A percentile compares a stretch with the other conserved stretches of the same genome.
These are phyloP conservation scores for Tachysurus fulvidraco DNA, from an alignment of 2,113 vertebrate genomes.

Conservation along the genomic window DNA sequence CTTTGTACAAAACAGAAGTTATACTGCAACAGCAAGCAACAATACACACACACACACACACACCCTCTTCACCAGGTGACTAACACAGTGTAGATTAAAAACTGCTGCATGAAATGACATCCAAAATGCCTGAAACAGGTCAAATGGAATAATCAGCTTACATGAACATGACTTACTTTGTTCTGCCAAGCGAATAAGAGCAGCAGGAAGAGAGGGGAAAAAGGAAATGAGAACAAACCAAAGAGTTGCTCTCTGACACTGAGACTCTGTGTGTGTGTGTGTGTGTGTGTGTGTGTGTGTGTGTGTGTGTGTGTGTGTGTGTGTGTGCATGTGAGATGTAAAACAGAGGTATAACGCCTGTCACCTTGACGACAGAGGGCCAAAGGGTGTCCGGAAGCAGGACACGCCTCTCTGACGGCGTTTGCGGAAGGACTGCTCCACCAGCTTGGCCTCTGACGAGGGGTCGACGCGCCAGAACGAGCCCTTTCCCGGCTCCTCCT, in stretches of 20 bases:
- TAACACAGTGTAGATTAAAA: neutral
- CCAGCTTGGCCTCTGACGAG: slow-evolving; percentile 90
- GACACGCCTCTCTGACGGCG: slow-evolving; percentile 93
- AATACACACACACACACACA: slow-evolving; percentile 8
- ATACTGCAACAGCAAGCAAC: neutral
- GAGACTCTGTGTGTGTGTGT: neutral
- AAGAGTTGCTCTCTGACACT: slow-evolving; percentile 29
- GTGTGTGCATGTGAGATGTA: neutral
- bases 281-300: neutral
- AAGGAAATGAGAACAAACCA: slow-evolving; percentile 40
- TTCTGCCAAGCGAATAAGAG: slow-evolving; percentile 67
- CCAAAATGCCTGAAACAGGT: neutral
- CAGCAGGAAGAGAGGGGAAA: slow-evolving; percentile 32
- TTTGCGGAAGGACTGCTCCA: slow-evolving; percentile 97
- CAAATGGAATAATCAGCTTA: neutral
- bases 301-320: neutral
- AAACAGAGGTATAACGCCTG: neutral
- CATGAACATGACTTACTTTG: slow-evolving; percentile 70
- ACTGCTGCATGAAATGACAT: slow-evolving; percentile 15
- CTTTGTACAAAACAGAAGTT: neutral
- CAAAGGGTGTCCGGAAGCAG: slow-evolving; percentile 96
- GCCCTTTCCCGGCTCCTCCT: slow-evolving; percentile 97
- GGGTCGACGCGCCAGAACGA: slow-evolving; percentile 98
- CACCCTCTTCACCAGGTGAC: neutral
- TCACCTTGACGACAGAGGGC: slow-evolving; percentile 95